Evolutionary conservation across 2,113 vertebrate genomes (phyloP), one percentile per base, ranked within the genome.

Genomic region (Orycteropus afer): DNA sequence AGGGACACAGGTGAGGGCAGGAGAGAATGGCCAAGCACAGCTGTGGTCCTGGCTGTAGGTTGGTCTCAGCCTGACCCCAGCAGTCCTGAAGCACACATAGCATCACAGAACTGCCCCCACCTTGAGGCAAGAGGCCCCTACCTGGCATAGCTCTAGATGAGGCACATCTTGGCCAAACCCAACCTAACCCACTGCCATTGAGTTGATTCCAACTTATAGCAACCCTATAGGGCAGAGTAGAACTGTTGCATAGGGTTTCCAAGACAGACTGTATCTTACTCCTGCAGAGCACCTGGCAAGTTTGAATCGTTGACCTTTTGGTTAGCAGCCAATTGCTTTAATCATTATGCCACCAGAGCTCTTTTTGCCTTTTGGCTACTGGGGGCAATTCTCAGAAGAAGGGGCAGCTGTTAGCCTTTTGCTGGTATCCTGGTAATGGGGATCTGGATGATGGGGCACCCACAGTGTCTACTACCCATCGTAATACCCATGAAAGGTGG

Each of bases 361-460:
- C n/a, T n/a, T n/a, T n/a, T n/a, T n/a, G n/a, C 51, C n/a, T 69
- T 29, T 34, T 63, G 69, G 27, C 20, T 12, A 25, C 83, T 0
- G 1, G 89, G 40, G 88, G 29, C 88, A 78, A 18, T 3, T 8
- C 42, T 55, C 23, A 55, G 25, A 79, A 53, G 20, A 74, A 45
- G 27, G 15, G 45, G 45, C 51, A 69, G 59, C 45, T 59, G 63
- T 59, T 12, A 18, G 90, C n/a, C 5, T 0, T 40, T 25, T 53
- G 59, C 32, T n/a, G 71, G 37, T 27, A 45, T 1, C 34, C 13
- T 81, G 78, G 37, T 59, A 32, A 69, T n/a, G 15, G 29, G 27
- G 45, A 20, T 27, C 3, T 1, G 55, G n/a, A 20, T 7, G n/a
- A 20, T 7, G 0, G 0, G 18, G 15, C 7, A 7, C 1, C 67